Conservation (phyloP, 2,113 vertebrate genomes). For the Lepisosteus oculatus region DNA sequence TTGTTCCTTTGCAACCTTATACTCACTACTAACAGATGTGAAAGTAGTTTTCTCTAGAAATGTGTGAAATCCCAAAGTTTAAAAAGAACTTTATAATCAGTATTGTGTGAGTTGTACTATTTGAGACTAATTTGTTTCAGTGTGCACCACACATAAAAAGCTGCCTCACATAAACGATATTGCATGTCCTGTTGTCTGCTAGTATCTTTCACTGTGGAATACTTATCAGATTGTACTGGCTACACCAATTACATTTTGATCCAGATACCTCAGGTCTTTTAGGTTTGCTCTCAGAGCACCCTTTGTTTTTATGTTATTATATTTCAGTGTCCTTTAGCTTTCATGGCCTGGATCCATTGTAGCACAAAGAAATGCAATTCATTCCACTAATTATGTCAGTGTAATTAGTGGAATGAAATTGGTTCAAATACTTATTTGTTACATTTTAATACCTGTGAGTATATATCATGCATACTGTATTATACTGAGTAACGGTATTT, state of each 20-base stretch:
- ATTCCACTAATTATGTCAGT: not conserved
- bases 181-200: too few species aligned
- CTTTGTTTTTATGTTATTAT: slow-evolving; percentile 40
- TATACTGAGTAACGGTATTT: too few species aligned
- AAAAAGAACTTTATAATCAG: not conserved
- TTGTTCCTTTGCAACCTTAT: too few species aligned
- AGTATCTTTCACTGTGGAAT: not conserved
- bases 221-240: slow-evolving; percentile 4
- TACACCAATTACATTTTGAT: slow-evolving; percentile 19
- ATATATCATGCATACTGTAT: too few species aligned
- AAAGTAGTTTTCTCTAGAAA: too few species aligned
- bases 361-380: not conserved
- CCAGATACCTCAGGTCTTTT: slow-evolving; percentile 56
- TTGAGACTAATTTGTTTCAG: not conserved
- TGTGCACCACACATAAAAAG: too few species aligned
- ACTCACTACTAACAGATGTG: too few species aligned
- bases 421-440: too few species aligned
- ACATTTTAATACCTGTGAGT: too few species aligned
- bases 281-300: slow-evolving; percentile 45
- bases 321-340: slow-evolving; percentile 29
- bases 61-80: too few species aligned
- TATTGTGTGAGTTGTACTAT: not conserved
- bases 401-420: too few species aligned
- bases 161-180: too few species aligned
- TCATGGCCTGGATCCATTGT: slow-evolving; percentile 32